These are phyloP conservation scores for Rotaria socialis DNA, from an alignment of 2,888 invertebrate species.

Conservation along the genomic window DNA sequence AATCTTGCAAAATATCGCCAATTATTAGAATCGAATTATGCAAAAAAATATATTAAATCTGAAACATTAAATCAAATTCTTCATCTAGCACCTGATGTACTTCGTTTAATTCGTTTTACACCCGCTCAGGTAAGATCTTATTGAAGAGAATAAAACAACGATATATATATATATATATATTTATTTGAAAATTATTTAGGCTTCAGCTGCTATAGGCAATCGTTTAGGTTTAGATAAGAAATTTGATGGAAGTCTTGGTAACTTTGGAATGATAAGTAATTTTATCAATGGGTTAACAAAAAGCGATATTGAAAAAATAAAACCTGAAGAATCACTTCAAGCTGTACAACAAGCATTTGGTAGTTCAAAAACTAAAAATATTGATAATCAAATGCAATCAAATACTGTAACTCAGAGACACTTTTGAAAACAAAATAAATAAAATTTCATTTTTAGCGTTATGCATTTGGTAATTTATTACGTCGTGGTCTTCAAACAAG, in stretches of 20 bases:
- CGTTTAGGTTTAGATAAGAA: background rate
- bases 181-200: background rate
- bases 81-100: background rate
- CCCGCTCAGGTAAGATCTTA: background rate
- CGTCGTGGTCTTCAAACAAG: conserved; percentile 1
- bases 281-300: conserved; percentile 15
- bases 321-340: conserved; percentile 15
- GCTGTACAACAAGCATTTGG: conserved; percentile 8
- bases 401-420: background rate
- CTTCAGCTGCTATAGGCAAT: background rate
- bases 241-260: conserved; percentile 26
- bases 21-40: conserved; percentile 4
- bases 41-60: background rate
- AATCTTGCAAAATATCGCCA: background rate
- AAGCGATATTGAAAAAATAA: background rate
- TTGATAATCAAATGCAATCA: conserved; percentile 32
- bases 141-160: too few relatives aligned
- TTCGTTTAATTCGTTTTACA: conserved; percentile 22
- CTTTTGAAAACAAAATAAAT: too few relatives aligned
- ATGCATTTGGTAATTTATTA: conserved; percentile 23
- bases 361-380: background rate
- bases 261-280: background rate
- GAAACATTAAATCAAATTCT: background rate
- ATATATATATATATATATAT: too few relatives aligned
- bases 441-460: background rate